Base-by-base conservation (phyloP, 2,113 vertebrate species). In the Ellobius talpinus region DNA sequence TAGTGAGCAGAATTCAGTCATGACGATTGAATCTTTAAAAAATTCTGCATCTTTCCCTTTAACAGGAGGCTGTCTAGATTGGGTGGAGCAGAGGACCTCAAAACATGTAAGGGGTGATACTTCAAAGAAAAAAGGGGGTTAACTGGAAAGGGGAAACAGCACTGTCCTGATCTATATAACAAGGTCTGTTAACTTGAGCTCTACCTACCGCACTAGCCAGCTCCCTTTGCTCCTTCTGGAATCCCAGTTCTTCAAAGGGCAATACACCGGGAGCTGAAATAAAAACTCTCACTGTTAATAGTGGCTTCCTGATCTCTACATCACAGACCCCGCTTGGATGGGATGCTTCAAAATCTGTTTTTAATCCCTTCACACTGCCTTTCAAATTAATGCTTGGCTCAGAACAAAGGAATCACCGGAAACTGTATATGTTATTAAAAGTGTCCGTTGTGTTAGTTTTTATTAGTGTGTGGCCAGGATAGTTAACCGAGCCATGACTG, bases 261-360 rank as follows among this genome's bases (percentile, higher is more conserved):
- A 90, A 82, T 86, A 58, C n/a, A 63, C 63, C 50, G 29, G 7
- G 19, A 82, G 45, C 55, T 14, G 76, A 93, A 91, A 95, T 76
- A 86, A 81, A 61, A 76, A 91, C 86, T 84, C 96, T 93, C 55
- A 39, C 39, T 74, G 90, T 94, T 93, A 73, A 72, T 42, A 91
- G 42, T 73, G 50, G 13, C 26, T 92, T 16, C 19, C 36, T 74
- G 42, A 65, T 39, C 45, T 89, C 3, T 24, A 87, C 61, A 24
- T 95, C 91, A 91, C 26, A 90, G 50, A 42, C 36, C 0, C 47
- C 0, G 1, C 36, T 63, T 86, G 42, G 89, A 6, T 24, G 5
- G 7, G 92, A 47, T 50, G 36, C 21, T 68, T 96, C 58, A 79
- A 93, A 95, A 89, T 9, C 13, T 76, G 77, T 55, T 77, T 77